phyloP scores from a whole-genome alignment of 2,797 vertebrate genomes.

The Hylomyscus alleni region DNA sequence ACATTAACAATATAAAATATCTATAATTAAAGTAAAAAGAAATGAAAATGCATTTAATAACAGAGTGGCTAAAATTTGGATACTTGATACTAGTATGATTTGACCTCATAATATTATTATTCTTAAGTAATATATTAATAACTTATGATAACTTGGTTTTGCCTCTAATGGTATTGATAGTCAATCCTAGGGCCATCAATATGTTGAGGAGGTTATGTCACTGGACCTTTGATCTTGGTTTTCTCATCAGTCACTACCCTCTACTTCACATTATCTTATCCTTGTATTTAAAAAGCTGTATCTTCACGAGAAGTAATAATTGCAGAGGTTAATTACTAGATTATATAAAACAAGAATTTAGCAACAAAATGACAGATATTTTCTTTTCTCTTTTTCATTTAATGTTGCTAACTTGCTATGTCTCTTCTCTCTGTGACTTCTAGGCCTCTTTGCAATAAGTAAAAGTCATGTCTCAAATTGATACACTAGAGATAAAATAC shows the following conservation, averaged over 20 bases:
- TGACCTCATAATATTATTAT: slow-evolving; percentile 2
- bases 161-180: not conserved
- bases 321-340: not conserved
- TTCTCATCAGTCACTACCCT: not conserved
- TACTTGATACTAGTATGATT: not conserved
- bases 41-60: not conserved
- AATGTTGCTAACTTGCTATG: not conserved
- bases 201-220: not conserved
- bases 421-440: not conserved
- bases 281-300: not conserved
- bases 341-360: not conserved
- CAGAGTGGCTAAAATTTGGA: not conserved
- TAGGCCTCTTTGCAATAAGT: not conserved
- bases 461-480: not conserved
- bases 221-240: not conserved
- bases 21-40: not conserved
- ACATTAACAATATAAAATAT: not conserved
- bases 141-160: not conserved
- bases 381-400: not conserved
- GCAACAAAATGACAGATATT: not conserved
- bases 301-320: not conserved
- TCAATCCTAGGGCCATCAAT: not conserved
- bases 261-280: not conserved
- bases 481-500: not conserved
- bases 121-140: not conserved